Evolutionary conservation across 2,113 vertebrate genomes (phyloP).

Genomic region (Mesitornis unicolor): DNA sequence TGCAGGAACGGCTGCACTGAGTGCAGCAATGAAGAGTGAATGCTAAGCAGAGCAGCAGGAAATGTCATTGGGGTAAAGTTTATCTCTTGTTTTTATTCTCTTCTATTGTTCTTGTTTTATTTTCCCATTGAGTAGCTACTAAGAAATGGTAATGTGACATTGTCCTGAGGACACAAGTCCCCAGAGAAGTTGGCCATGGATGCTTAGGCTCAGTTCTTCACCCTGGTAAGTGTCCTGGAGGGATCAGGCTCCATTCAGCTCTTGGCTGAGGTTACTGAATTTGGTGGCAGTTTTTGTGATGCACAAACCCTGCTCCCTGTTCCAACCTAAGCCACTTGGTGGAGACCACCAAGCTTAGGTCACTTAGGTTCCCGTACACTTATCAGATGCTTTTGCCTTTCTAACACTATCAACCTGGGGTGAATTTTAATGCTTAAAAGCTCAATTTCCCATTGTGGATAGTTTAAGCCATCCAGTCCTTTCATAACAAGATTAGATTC

Average conservation of each 20-base stretch:
- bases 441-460: neutral
- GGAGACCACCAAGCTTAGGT: neutral
- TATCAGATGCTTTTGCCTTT: neutral
- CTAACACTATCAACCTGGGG: neutral
- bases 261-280: neutral
- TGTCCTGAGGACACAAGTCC: neutral
- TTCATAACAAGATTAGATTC: neutral
- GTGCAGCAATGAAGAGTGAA: neutral
- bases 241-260: neutral
- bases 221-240: neutral
- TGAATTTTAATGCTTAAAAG: neutral
- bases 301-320: neutral
- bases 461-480: neutral
- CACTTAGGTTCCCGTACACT: neutral
- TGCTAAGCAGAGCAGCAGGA: slow-evolving; percentile 38
- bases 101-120: neutral
- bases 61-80: neutral
- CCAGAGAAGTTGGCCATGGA: accelerated
- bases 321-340: no score
- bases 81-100: neutral
- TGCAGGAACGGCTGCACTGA: neutral
- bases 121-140: neutral
- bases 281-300: neutral
- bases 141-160: neutral
- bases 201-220: accelerated